Conservation (phyloP, 2,113 vertebrate genomes). For the Thoracochromis brauschi region DNA sequence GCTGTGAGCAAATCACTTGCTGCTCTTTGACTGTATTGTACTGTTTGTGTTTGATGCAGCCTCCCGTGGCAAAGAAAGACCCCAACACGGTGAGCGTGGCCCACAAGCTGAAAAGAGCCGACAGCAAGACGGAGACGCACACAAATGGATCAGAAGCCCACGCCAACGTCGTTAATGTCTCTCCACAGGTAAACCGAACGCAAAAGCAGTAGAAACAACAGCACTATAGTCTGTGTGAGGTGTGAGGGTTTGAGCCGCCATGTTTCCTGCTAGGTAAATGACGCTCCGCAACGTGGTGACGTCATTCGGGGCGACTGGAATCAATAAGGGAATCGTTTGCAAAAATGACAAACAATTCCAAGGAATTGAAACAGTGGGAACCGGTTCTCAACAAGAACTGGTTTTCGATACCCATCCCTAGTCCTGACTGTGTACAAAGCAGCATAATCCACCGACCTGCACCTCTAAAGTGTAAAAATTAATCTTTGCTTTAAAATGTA, state of each 20-base stretch:
- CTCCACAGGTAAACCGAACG: slow-evolving; percentile 53
- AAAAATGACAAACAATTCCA: too few relatives aligned
- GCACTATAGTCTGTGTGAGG: neutral
- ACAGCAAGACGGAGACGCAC: slow-evolving; percentile 47
- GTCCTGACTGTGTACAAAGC: neutral
- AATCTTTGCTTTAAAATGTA: neutral
- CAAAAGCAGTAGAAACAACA: neutral
- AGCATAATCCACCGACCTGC: neutral
- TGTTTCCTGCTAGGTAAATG: too few relatives aligned
- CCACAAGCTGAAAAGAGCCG: slow-evolving; percentile 59
- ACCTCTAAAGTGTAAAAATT: neutral
- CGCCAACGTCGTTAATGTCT: slow-evolving; percentile 11
- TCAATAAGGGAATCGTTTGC: too few relatives aligned
- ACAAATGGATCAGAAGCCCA: slow-evolving; percentile 63
- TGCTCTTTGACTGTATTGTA: neutral
- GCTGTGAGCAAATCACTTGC: neutral
- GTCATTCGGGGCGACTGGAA: too few relatives aligned
- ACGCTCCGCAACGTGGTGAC: too few relatives aligned
- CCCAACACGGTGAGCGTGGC: slow-evolving; percentile 60
- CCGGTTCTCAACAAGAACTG: too few relatives aligned
- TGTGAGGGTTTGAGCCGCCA: too few relatives aligned
- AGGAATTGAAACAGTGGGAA: too few relatives aligned
- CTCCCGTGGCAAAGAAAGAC: slow-evolving; percentile 74
- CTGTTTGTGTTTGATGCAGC: slow-evolving; percentile 44
- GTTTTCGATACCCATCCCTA: too few relatives aligned